Base-by-base conservation (phyloP, 1,140 invertebrate species). In the Drosophila grimshawi region DNA sequence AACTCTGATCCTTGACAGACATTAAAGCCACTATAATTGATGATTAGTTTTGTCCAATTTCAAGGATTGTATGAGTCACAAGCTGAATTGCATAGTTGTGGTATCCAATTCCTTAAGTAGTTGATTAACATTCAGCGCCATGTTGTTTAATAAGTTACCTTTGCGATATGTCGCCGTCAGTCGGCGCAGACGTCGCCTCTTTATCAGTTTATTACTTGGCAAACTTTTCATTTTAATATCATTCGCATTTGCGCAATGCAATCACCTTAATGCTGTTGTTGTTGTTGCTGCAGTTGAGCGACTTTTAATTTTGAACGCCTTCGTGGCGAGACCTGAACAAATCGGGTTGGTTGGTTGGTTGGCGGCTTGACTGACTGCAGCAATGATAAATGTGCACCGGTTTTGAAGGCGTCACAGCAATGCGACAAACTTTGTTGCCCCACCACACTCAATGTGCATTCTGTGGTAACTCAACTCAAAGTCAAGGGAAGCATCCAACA, bases 121-220 rank as follows among this genome's bases (percentile, higher is more conserved):
- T 48, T 60, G 55, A 62, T 52, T 75, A 69, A 78, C 63, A 60
- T 48, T 68, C 69, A 78, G 61, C 80, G 85, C 85, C 85, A 89
- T 89, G 80, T 89, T 89, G 78, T 81, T 85, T 81, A 89, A 88
- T 80, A 88, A 88, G 85, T 89, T 88, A 80, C 85, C 85, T 85
- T 89, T 62, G 83, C 83, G 86, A 89, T 89, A 89, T 89, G 86
- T 89, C 80, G 77, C 76, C 79, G 76, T 88, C 76, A 75, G 70
- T 69, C 69, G 80, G 73, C 81, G 74, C 78, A 81, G 76, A 81
- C 86, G 86, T 86, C 79, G 86, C 79, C 86, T 82, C 86, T 90
- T 86, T 90, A 90, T 90, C 86, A 90, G 86, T 90, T 90, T 90
- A 90, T 90, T 90, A 86, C 86, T 90, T 90, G 81, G 81, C 69